Evolutionary conservation across 1,140 invertebrate species (phyloP).

Genomic region (Drepana arcuata): DNA sequence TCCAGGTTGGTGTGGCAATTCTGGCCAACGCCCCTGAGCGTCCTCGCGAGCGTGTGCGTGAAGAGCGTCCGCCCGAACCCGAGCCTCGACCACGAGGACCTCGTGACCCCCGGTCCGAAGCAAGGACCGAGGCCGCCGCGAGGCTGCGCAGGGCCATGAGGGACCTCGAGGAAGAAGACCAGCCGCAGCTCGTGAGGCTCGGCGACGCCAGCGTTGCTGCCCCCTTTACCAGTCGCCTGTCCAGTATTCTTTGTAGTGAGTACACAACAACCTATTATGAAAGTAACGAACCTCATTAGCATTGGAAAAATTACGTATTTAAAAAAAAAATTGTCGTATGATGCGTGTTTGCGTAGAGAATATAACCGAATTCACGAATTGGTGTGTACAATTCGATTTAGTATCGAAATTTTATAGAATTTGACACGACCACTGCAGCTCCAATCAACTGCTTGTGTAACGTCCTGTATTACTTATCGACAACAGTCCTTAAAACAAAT

Average conservation of each 20-base stretch:
- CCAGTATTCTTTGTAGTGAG: conserved; percentile 96
- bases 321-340: no score
- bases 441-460: no score
- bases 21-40: conserved; percentile 88
- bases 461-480: no score
- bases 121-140: conserved; percentile 37
- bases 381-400: no score
- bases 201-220: conserved; percentile 99
- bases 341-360: no score
- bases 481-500: no score
- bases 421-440: no score
- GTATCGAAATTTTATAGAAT: no score
- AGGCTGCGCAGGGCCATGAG: conserved; percentile 84
- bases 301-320: no score
- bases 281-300: no score
- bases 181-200: conserved; percentile 90
- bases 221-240: conserved; percentile 98
- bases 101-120: conserved; percentile 28
- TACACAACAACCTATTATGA: no score
- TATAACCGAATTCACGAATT: no score
- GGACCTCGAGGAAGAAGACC: conserved; percentile 94
- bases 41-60: conserved; percentile 34
- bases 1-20: conserved; percentile 85
- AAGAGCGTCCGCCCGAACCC: conserved; percentile 26
- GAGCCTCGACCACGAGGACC: conserved; percentile 24